Evolutionary conservation across 1,140 invertebrate genomes (phyloP), one percentile per base, ranked within the genome.

Genomic region (Drosophila parabipectinata): DNA sequence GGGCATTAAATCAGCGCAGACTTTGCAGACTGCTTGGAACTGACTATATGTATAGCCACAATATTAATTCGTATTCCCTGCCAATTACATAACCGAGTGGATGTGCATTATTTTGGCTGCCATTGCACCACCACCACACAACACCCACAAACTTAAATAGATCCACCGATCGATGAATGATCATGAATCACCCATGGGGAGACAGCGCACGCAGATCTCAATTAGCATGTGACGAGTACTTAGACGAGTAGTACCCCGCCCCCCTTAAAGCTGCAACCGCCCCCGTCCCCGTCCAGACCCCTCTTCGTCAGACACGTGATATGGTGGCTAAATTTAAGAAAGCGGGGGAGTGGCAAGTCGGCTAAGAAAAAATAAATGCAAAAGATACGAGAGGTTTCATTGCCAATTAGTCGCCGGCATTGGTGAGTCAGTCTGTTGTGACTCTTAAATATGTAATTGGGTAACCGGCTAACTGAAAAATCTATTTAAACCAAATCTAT

Each of bases 311-410:
- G 82, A 85, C 81, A 85, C 81, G 81, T 85, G 81, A 87, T 81
- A 85, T 87, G 81, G 54, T 66, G 83, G 78, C 81, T 85, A 85
- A 85, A 15, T 85, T 85, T 72, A 82, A 78, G 69, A 54, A 72
- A 45, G 37, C 41, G 72, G 72, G 72, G 72, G 72, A 75, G 72
- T 75, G 72, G 69, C 66, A 50, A 7, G 32, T 21, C 54, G 15
- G 28, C 21, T 3, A 21, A 21, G 21, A 21, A 21, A 30, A 60
- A 45, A 44, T 37, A 10, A 37, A 24, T 18, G 12, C 47, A 50
- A 26, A 47, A 44, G 55, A 57, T 57, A 61, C 54, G 55, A 59
- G 34, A n/a, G 32, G 68, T 85, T 85, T 85, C 81, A 85, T 85
- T 85, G 81, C 81, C 81, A 85, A 85, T 77, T 77, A 57, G 61